These are phyloP conservation scores for Pantala flavescens DNA, from an alignment of 1,140 invertebrate genomes.

Conservation along the genomic window DNA sequence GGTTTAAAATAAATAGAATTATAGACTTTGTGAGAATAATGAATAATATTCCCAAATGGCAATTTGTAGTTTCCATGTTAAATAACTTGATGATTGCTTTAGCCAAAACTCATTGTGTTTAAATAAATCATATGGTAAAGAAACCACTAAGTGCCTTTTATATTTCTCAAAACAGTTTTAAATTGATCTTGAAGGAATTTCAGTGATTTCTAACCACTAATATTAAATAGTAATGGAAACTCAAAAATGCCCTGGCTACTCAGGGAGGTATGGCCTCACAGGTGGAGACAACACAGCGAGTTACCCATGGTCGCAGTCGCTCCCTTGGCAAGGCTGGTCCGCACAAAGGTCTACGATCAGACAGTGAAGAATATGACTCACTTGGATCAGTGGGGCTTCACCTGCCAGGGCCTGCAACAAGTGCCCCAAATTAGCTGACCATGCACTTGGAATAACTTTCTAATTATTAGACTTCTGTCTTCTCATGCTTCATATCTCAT, in stretches of 20 bases:
- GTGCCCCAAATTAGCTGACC: not conserved
- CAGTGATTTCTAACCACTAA: not conserved
- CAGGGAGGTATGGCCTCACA: not conserved
- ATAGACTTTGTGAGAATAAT: too few relatives aligned
- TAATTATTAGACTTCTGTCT: not conserved
- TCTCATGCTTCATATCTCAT: not conserved
- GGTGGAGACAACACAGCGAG: not conserved
- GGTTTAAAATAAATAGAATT: too few relatives aligned
- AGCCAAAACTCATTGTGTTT: too few relatives aligned
- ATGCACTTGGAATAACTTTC: not conserved
- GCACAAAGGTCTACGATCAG: constrained; percentile 28
- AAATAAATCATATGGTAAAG: too few relatives aligned
- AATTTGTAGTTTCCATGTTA: too few relatives aligned
- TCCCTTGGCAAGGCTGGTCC: constrained; percentile 8
- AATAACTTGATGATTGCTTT: too few relatives aligned
- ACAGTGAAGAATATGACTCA: constrained; percentile 50
- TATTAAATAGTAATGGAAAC: not conserved
- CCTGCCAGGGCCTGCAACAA: not conserved
- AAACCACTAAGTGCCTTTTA: too few relatives aligned
- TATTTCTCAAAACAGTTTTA: too few relatives aligned
- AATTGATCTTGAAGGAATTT: too few relatives aligned
- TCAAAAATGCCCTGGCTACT: not conserved
- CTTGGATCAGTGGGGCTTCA: constrained; percentile 36
- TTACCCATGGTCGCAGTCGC: not conserved
- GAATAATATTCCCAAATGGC: too few relatives aligned